These are phyloP conservation scores for Megaceryle torquata DNA, from an alignment of 2,113 vertebrate genomes.

Conservation along the genomic window DNA sequence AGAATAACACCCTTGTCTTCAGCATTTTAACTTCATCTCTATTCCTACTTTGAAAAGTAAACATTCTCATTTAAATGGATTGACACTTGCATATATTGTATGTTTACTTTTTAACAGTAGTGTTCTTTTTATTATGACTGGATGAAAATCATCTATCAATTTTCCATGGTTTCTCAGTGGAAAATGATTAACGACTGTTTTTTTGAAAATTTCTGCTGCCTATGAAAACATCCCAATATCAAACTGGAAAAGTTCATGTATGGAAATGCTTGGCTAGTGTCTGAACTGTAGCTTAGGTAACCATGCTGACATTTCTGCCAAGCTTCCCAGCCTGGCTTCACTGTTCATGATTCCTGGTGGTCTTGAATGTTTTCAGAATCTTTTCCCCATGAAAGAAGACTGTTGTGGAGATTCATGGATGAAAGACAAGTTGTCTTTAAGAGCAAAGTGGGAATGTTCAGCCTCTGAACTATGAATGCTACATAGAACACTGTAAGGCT, in stretches of 20 bases:
- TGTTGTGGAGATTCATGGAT: neutral
- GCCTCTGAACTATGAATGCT: neutral
- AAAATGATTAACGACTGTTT: neutral
- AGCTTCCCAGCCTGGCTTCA: neutral
- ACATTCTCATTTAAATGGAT: neutral
- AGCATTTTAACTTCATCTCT: neutral
- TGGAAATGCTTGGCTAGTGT: neutral
- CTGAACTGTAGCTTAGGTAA: neutral
- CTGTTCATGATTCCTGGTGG: neutral
- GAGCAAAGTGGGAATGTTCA: neutral
- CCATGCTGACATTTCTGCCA: neutral
- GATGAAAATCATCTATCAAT: neutral
- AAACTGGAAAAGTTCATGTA: neutral
- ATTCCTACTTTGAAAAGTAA: neutral
- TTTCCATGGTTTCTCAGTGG: neutral
- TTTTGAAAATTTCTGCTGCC: neutral
- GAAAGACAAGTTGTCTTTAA: neutral
- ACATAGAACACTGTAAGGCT: fast-evolving
- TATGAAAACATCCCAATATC: neutral
- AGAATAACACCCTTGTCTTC: neutral
- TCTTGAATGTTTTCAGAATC: neutral
- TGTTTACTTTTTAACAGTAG: neutral
- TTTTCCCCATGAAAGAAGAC: neutral
- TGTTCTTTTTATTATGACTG: neutral
- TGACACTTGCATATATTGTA: neutral